Evolutionary conservation across 2,888 invertebrate genomes (phyloP), one percentile per base, ranked within the genome.

Genomic region (Rhingia rostrata): DNA sequence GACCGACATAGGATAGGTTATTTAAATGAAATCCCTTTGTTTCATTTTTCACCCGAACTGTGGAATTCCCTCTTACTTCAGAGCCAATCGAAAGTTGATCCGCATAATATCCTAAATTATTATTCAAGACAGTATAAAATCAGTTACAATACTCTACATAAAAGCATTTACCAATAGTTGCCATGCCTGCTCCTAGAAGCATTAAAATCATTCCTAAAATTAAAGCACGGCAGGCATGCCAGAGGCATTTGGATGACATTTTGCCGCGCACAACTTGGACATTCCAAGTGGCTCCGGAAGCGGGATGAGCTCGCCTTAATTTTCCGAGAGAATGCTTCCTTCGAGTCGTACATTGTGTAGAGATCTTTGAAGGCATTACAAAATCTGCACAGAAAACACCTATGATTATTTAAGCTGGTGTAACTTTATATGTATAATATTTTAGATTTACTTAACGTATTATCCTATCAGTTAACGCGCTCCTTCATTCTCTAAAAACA

Each of bases 1-100:
- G 99, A 0, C 99, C 99, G n/a, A 97, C 96, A 91, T 98, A 99
- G 0, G 97, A 97, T 66, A 98, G 93, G 90, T 97, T 97, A 92
- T 96, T 97, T 86, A 97, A 93, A 89, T 97, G 97, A 90, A 96
- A 96, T 12, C 96, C 96, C 47, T 96, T 93, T 6, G 96, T 94
- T 90, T 96, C 96, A 89, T 96, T 96, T 92, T 96, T 96, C 32
- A 96, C 95, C 37, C 94, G 94, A 56, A 96, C 93, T 0, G 96
- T 96, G 35, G 95, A 93, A 91, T 96, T 96, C 33, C 96, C 96
- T 66, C 95, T 93, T 66, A 96, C 92, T 90, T 96, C 96, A 88
- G 96, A 94, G 54, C 95, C 95, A 79, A 95, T 94, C 2, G 96
- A 96, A 73, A 96, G 91, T 86, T 95, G 94, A 89, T 96, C 96